Percentiles rank a stretch among this genome's conserved stretches.
Evolutionary conservation across 2,888 invertebrate species (phyloP).

Genomic region (Rutpela maculata): DNA sequence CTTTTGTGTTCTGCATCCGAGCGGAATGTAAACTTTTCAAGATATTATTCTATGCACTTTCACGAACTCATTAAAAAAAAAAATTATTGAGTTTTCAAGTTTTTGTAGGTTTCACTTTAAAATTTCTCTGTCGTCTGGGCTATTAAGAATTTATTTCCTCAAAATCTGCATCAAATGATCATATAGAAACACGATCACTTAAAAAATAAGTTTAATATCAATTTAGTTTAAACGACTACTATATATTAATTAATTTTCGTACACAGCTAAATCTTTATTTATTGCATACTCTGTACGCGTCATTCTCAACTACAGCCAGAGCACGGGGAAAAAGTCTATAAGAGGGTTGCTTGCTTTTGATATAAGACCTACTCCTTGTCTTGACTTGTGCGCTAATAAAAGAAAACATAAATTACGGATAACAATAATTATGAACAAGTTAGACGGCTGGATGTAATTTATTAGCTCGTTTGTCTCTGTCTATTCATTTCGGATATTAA

Average conservation of each 20-base stretch:
- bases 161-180: neutral
- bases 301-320: neutral
- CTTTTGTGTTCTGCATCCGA: too few species aligned
- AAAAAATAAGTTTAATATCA: neutral
- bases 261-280: neutral
- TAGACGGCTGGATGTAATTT: neutral
- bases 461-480: slow-evolving; percentile 2
- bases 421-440: slow-evolving; percentile 3
- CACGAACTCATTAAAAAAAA: too few species aligned
- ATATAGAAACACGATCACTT: neutral
- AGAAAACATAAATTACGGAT: slow-evolving; percentile 1
- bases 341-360: neutral
- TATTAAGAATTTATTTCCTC: too few species aligned
- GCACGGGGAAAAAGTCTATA: neutral
- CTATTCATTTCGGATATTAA: neutral
- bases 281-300: neutral
- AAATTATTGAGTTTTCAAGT: too few species aligned
- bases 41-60: too few species aligned
- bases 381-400: neutral
- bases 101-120: too few species aligned
- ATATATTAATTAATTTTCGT: neutral
- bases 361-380: neutral
- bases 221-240: neutral
- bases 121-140: too few species aligned
- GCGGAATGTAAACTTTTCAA: too few species aligned